phyloP scores from a whole-genome alignment of 2,797 vertebrate genomes.

The Delichon dasypus region DNA sequence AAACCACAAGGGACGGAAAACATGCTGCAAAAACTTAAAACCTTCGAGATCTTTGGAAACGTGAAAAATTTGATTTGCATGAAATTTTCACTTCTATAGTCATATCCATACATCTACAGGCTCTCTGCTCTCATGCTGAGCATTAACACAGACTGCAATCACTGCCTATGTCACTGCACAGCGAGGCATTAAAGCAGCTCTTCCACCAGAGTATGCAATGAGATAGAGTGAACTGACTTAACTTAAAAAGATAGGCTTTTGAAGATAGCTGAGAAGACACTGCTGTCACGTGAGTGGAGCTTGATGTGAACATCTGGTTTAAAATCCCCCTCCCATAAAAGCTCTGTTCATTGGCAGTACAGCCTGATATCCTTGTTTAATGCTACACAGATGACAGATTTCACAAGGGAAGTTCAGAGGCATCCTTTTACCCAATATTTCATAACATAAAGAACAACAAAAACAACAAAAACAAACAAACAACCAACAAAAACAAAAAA shows the following conservation, averaged over 20 bases:
- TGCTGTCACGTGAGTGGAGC: neutral
- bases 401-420: neutral
- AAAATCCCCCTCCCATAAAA: neutral
- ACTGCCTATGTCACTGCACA: neutral
- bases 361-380: neutral
- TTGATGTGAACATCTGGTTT: neutral
- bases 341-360: neutral
- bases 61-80: neutral
- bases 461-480: neutral
- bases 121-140: neutral
- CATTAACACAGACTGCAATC: neutral
- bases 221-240: neutral
- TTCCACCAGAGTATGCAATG: neutral
- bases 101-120: neutral
- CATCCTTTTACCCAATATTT: neutral
- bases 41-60: neutral
- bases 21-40: neutral
- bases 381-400: neutral
- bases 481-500: too few species aligned
- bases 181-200: neutral
- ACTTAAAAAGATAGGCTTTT: conserved; percentile 1
- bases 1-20: neutral
- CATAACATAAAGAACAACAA: neutral
- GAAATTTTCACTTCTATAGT: neutral
- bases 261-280: neutral